phyloP scores from a whole-genome alignment of 1,140 invertebrate genomes.

The Dryas iulia region DNA sequence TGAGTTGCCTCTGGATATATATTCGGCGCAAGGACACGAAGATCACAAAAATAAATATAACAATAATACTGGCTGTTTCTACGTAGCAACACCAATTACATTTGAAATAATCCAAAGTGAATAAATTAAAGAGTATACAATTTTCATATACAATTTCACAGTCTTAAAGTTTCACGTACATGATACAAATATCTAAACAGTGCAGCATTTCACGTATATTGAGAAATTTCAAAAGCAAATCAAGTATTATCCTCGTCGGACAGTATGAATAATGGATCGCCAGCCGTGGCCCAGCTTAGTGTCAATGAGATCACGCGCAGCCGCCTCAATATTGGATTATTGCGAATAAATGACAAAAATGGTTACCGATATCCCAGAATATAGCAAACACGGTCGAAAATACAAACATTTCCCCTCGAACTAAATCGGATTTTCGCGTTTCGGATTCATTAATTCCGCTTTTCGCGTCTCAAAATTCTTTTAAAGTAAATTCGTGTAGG shows the following conservation, averaged over 20 bases:
- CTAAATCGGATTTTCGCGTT: conserved; percentile 22
- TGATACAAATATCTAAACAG: conserved; percentile 20
- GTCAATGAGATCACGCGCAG: conserved; percentile 65
- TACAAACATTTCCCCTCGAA: conserved; percentile 30
- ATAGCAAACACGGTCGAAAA: conserved; percentile 15
- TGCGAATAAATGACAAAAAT: conserved; percentile 63
- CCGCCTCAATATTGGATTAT: conserved; percentile 59
- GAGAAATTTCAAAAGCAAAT: conserved; percentile 50
- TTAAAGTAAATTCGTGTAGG: conserved; percentile 29
- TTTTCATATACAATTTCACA: neutral
- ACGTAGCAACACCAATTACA: neutral
- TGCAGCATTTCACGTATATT: conserved; percentile 20
- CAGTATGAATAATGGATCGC: conserved; percentile 63
- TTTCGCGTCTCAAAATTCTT: conserved; percentile 21
- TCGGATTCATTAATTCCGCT: conserved; percentile 23
- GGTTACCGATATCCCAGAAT: conserved; percentile 41
- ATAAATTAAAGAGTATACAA: neutral
- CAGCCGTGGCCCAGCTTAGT: conserved; percentile 51
- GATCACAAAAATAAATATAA: conserved; percentile 21
- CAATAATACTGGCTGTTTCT: neutral
- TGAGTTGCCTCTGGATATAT: conserved; percentile 25
- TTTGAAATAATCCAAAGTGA: neutral
- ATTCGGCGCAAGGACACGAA: conserved; percentile 6
- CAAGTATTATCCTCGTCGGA: conserved; percentile 49
- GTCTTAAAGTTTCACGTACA: neutral